phyloP scores from a whole-genome alignment of 2,113 vertebrate species.

The Panthera uncia region DNA sequence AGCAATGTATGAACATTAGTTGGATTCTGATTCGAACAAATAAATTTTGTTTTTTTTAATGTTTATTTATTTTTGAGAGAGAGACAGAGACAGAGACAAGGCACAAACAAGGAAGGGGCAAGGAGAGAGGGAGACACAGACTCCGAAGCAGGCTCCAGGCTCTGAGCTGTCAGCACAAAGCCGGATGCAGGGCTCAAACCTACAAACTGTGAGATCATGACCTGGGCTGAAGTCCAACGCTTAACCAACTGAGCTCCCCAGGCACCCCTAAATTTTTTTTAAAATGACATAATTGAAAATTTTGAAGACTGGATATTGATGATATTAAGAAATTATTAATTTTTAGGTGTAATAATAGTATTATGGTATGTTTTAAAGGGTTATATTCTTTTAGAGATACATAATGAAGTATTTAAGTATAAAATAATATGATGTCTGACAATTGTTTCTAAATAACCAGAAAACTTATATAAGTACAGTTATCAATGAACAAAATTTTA shows the following conservation, averaged over 20 bases:
- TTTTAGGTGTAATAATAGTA: neutral
- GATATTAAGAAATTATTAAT: neutral
- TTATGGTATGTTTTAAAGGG: neutral
- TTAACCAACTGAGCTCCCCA: too few species aligned
- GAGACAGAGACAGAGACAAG: too few species aligned
- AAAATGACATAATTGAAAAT: neutral
- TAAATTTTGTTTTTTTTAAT: neutral
- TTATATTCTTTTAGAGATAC: neutral
- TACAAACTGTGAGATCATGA: too few species aligned
- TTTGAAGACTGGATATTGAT: neutral
- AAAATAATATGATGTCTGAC: neutral
- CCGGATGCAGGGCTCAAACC: too few species aligned
- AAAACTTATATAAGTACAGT: neutral
- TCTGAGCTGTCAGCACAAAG: too few species aligned
- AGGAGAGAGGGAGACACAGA: too few species aligned
- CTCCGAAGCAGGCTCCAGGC: too few species aligned
- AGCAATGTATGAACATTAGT: neutral
- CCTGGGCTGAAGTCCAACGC: too few species aligned
- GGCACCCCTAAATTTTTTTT: neutral
- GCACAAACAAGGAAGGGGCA: too few species aligned
- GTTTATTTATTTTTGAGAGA: too few species aligned
- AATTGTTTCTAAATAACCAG: conserved; percentile 17
- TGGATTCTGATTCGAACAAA: neutral
- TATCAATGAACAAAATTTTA: neutral
- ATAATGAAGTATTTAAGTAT: neutral